Base-by-base conservation (phyloP, 2,888 invertebrate genomes). In the Carcina quercana region DNA sequence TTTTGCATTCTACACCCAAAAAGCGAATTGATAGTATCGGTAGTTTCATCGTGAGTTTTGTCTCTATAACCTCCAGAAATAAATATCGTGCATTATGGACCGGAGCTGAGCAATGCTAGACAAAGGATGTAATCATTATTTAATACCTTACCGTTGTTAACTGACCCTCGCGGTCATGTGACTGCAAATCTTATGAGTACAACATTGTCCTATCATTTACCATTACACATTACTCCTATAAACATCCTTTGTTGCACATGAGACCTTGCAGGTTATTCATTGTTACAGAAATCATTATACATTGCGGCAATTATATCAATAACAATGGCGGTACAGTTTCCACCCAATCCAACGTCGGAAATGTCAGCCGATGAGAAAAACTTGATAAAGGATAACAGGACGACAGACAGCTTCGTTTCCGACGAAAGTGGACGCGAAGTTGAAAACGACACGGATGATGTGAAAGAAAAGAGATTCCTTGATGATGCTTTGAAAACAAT, bases 371-470 rank as follows among this genome's bases (percentile, higher is more conserved):
- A 82, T 41, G 80, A 79, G 12, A 78, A 61, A 46, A 63, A 46
- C 34, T 25, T 49, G 15, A 50, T 30, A 35, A 70, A 61, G 40
- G 38, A 30, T 22, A 72, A 75, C 39, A 78, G 57, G 55, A 75
- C 73, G n/a, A n/a, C 34, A 10, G 75, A 78, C 2, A 49, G 53
- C 26, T n/a, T n/a, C n/a, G n/a, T n/a, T n/a, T 78, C 75, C 0
- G 75, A 79, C 30, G 76, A 76, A 56, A 75, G 79, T 25, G 68
- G 75, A 2, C 74, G 72, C 37, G 80, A 82, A 57, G 43, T 72
- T 15, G 80, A 80, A 40, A 60, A 52, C 12, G 76, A 78, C 13
- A 34, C 52, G n/a, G 78, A 79, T 13, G 74, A 79, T 24, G 38
- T 54, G 1, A 71, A 68, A 43, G 79, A 79, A 15, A 79, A 75